These are phyloP conservation scores for Adelosebastes latens DNA, from an alignment of 2,797 vertebrate species.

Conservation along the genomic window DNA sequence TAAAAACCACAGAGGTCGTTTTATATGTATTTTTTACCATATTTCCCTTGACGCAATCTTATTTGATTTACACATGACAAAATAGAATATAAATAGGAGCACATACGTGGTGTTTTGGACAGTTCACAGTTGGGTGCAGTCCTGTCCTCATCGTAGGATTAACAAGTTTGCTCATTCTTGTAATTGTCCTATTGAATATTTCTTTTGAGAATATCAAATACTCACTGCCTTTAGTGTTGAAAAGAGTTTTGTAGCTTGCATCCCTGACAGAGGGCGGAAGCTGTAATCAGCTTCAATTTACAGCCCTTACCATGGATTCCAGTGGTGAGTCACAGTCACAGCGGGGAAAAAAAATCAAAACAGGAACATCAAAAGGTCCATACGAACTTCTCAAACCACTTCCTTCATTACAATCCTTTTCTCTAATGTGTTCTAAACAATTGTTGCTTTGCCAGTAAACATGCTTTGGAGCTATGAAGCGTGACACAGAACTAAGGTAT, in stretches of 20 bases:
- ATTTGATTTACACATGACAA: background rate
- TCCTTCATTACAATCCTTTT: background rate
- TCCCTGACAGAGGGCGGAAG: background rate
- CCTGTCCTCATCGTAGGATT: background rate
- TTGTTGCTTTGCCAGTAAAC: constrained; percentile 3
- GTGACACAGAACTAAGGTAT: background rate
- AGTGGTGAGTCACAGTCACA: background rate
- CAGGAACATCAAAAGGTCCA: constrained; percentile 2
- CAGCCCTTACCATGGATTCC: constrained; percentile 7
- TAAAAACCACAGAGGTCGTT: background rate
- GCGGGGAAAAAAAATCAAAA: background rate
- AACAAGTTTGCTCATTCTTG: background rate
- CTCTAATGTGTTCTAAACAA: constrained; percentile 1
- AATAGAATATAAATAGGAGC: background rate
- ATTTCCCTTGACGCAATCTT: background rate
- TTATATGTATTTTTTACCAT: background rate
- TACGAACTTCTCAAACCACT: constrained; percentile 10
- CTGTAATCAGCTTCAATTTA: constrained; percentile 27
- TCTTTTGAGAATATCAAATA: background rate
- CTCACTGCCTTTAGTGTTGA: background rate
- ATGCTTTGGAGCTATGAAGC: background rate
- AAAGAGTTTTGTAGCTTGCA: background rate
- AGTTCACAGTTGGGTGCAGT: background rate
- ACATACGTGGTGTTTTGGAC: background rate
- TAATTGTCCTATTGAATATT: background rate